phyloP scores from a whole-genome alignment of 92 coral and sea anemone genomes.

The Heteractis magnifica region DNA sequence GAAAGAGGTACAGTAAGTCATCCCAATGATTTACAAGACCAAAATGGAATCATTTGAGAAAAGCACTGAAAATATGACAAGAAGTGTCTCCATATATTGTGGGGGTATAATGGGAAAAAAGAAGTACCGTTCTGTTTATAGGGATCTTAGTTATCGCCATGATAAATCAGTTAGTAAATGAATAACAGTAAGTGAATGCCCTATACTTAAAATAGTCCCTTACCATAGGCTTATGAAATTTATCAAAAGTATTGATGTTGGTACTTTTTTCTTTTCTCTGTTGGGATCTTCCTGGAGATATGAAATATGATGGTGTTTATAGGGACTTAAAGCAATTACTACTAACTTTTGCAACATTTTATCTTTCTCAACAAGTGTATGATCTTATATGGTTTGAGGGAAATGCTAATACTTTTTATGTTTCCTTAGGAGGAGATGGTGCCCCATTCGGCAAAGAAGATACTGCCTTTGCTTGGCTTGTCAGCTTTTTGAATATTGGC shows the following conservation, averaged over 20 bases:
- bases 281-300: constrained; percentile 12
- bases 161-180: background rate
- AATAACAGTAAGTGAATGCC: constrained; percentile 32
- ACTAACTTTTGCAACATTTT: constrained; percentile 23
- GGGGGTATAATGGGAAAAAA: constrained; percentile 58
- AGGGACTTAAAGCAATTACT: constrained; percentile 17
- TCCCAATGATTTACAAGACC: constrained; percentile 24
- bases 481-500: constrained; percentile 34
- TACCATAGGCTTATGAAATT: constrained; percentile 37
- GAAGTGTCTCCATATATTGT: constrained; percentile 52
- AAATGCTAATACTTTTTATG: constrained; percentile 31
- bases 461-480: constrained; percentile 43
- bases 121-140: constrained; percentile 48
- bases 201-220: constrained; percentile 34
- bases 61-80: constrained; percentile 44
- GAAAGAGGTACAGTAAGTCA: constrained; percentile 1
- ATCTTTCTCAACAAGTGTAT: constrained; percentile 11
- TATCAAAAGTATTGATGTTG: constrained; percentile 28
- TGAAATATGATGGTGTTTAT: constrained; percentile 20
- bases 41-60: constrained; percentile 34
- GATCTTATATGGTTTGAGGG: constrained; percentile 21
- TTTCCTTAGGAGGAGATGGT: constrained; percentile 40
- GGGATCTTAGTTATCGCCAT: constrained; percentile 19
- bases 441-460: constrained; percentile 45
- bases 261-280: constrained; percentile 26